Conservation (phyloP, 2,797 vertebrate species). For the Malacoctenus gilli region DNA sequence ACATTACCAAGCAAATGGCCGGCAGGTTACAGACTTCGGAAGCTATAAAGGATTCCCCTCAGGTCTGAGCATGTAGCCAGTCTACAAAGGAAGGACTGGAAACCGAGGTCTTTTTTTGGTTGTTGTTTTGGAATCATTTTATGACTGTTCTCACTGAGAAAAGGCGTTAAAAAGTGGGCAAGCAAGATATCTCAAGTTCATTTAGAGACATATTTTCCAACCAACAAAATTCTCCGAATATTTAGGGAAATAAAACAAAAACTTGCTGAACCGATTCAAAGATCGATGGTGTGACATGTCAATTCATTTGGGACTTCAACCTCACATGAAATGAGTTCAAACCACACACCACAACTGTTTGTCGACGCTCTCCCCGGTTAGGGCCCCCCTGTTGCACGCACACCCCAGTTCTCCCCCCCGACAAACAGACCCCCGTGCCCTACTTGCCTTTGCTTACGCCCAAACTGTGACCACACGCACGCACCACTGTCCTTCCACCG, state of each 20-base stretch:
- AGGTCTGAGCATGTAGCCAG: conserved; percentile 22
- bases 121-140: no score
- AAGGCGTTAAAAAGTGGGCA: no score
- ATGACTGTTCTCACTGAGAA: not conserved
- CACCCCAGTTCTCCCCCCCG: conserved; percentile 21
- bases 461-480: conserved; percentile 51
- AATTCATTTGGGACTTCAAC: no score
- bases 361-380: conserved; percentile 8
- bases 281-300: no score
- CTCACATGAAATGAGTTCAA: not conserved
- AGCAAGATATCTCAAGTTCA: no score
- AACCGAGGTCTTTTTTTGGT: conserved; percentile 9
- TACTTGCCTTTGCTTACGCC: conserved; percentile 9
- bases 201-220: no score
- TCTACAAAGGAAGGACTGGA: conserved; percentile 13
- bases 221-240: no score
- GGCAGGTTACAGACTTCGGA: conserved; percentile 45
- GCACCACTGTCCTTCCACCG: conserved; percentile 22
- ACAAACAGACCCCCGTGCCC: conserved; percentile 25
- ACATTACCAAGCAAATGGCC: conserved; percentile 64
- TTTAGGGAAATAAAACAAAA: no score
- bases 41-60: conserved; percentile 57
- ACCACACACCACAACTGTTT: not conserved
- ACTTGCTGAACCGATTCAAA: no score
- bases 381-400: conserved; percentile 11